Evolutionary conservation across 2,113 vertebrate species (phyloP), one percentile per base, ranked within the genome.

Genomic region (Psilopogon haemacephalus): DNA sequence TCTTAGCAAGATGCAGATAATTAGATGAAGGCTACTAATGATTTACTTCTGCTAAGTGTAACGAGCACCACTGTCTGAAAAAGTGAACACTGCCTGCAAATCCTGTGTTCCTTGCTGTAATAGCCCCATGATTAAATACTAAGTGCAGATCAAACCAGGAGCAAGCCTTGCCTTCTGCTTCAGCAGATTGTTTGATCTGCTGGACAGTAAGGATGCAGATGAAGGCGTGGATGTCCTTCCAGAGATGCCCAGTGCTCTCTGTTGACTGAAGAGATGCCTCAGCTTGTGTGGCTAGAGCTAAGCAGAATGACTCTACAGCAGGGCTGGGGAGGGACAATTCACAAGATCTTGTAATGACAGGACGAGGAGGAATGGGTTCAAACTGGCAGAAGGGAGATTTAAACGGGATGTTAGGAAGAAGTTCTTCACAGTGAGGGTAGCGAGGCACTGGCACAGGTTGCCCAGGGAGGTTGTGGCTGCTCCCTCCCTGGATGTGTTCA

Each of bases 21-120:
- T 95, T 89, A 81, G 76, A 88, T 93, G 72, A 95, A 89, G 54
- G n/a, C 87, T 88, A 89, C 42, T 96, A 89, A 89, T 40, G 37
- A 91, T 89, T 83, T 62, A 87, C 71, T 71, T 89, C 75, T 93
- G 93, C 76, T 72, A 87, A 91, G 38, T 13, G 58, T 85, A 91
- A 91, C 44, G 77, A 64, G n/a, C 60, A 65, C 16, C 2, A 3
- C 60, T 84, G 24, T 38, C 75, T 92, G 63, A 71, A 71, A 90
- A 91, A 56, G 69, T 78, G 86, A 74, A 74, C 88, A 88, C 71
- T 77, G 81, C 37, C 64, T 83, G 46, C 55, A 90, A 70, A 71
- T 84, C n/a, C 33, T 50, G 59, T 52, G 32, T 73, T 95, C 50
- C 56, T 89, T 7, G 1, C 16, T 55, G 37, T 84, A 89, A 59